Base-by-base conservation (phyloP, 2,113 vertebrate species). In the Nothocercus nigrocapillus region DNA sequence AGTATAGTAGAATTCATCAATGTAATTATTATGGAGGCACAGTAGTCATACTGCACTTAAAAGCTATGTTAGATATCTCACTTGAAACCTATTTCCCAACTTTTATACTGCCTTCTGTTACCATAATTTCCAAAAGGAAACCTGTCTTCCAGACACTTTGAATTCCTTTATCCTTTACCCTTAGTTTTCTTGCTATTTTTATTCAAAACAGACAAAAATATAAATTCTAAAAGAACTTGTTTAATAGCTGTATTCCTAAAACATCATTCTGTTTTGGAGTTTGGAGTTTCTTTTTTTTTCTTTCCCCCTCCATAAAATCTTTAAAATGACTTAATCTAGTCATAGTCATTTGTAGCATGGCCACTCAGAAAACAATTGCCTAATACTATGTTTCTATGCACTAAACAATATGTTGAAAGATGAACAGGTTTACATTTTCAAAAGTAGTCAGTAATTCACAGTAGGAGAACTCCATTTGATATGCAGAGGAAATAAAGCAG, bases 321-420 rank as follows among this genome's bases (percentile, higher is more conserved):
- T 80, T 75, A 91, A 56, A 90, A 45, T 72, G 0, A 72, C 75
- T 93, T 78, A 69, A 61, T 51, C 20, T 64, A 62, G 40, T 16
- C 24, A 42, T 34, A 66, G 40, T 21, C 24, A 38, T 34, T 69
- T n/a, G 4, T 45, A 63, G 9, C 34, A 63, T 51, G 68, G 10
- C 12, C 32, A 34, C 25, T 82, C n/a, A 44, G 82, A 91, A 64
- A 38, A 83, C 44, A 83, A 61, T 66, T 78, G 56, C 1, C 0
- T 51, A 9, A 25, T 77, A 19, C 11, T 78, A 66, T 51, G 42
- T 91, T 51, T 63, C 32, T 59, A 16, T n/a, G 6, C 74, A 47
- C 92, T 91, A 94, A 93, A 90, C 75, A 83, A 49, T 79, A 53
- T 82, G 18, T 1, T 83, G 87, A 85, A 93, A 94, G 82, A 93